Evolutionary conservation across 2,888 invertebrate genomes (phyloP).

Genomic region (Mechanitis messenoides): DNA sequence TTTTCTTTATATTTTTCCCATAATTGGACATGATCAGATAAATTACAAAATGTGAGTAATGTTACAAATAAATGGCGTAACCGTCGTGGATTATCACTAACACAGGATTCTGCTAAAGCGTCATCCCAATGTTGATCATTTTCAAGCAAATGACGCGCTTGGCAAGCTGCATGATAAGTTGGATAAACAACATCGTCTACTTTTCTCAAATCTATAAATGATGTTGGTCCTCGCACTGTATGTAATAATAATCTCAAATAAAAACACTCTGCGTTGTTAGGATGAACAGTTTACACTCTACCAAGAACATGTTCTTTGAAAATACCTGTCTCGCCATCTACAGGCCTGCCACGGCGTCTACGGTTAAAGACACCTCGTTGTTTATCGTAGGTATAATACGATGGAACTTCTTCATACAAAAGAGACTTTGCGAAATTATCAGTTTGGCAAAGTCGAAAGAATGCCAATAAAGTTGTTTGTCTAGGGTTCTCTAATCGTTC

Average conservation of each 20-base stretch:
- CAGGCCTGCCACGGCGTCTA: slow-evolving; percentile 23
- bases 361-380: slow-evolving; percentile 21
- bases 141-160: slow-evolving; percentile 37
- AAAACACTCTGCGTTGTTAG: slow-evolving; percentile 31
- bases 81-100: too few species aligned
- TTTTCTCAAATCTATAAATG: slow-evolving; percentile 36
- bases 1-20: slow-evolving; percentile 26
- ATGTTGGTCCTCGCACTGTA: slow-evolving; percentile 31
- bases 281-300: slow-evolving; percentile 28
- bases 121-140: slow-evolving; percentile 42
- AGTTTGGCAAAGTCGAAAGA: slow-evolving; percentile 20
- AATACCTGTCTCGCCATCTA: slow-evolving; percentile 23
- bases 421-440: slow-evolving; percentile 26
- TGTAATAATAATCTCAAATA: slow-evolving; percentile 26
- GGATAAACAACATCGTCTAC: slow-evolving; percentile 33
- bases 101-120: slow-evolving; percentile 26
- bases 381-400: slow-evolving; percentile 33
- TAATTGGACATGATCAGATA: slow-evolving; percentile 21
- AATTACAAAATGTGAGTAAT: slow-evolving; percentile 20
- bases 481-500: slow-evolving; percentile 24
- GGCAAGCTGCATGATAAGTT: slow-evolving; percentile 37
- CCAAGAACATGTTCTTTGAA: slow-evolving; percentile 28
- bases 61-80: slow-evolving; percentile 26
- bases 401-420: slow-evolving; percentile 24
- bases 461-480: slow-evolving; percentile 33